Percentiles rank a stretch among this genome's conserved stretches.
These are phyloP conservation scores for Catostomus latipinnis DNA, from an alignment of 2,797 vertebrate species.

Conservation along the genomic window DNA sequence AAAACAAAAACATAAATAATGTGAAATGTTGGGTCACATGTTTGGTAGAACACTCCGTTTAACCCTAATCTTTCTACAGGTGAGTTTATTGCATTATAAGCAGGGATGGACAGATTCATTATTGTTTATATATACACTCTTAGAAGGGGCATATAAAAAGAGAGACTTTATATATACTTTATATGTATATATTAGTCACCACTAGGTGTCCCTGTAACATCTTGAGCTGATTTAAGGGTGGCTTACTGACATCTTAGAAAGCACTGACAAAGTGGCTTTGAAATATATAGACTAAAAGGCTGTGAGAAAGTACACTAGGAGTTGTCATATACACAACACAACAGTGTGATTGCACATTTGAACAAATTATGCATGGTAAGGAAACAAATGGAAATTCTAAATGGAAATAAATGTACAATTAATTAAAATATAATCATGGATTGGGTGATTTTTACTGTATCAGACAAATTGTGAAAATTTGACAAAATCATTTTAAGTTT, in stretches of 20 bases:
- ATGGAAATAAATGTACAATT: neutral
- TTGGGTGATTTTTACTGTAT: too few species aligned
- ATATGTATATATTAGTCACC: constrained; percentile 30
- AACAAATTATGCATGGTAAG: neutral
- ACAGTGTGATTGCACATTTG: neutral
- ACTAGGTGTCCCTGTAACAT: constrained; percentile 62
- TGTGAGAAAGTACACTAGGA: neutral
- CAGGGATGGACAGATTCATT: neutral
- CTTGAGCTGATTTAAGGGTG: constrained; percentile 36
- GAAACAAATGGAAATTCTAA: neutral
- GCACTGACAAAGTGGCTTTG: constrained; percentile 2
- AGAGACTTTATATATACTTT: neutral
- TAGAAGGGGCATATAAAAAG: neutral
- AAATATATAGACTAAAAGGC: constrained; percentile 9
- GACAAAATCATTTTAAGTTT: too few species aligned
- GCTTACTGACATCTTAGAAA: neutral
- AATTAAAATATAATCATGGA: neutral
- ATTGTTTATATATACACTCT: neutral
- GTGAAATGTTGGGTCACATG: neutral
- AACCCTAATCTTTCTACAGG: constrained; percentile 6
- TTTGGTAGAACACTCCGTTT: neutral
- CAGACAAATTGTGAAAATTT: too few species aligned
- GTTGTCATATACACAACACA: neutral
- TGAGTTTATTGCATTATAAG: neutral
- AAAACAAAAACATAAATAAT: neutral